Base-by-base conservation (phyloP, 2,113 vertebrate genomes). In the Nyctereutes procyonoides region DNA sequence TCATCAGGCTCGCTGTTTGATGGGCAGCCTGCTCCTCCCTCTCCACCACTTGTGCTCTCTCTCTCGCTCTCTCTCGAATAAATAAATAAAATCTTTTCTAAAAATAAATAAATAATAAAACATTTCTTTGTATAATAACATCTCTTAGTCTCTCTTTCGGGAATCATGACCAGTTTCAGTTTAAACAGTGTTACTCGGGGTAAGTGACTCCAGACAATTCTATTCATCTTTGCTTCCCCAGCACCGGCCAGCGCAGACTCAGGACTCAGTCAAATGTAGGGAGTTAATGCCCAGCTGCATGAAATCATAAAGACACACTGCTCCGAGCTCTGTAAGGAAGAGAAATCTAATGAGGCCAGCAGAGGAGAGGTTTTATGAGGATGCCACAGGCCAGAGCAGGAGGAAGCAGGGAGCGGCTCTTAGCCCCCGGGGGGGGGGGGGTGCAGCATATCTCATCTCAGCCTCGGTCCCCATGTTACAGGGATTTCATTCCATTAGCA, bases 401-500 rank as follows among this genome's bases (percentile, higher is more conserved):
- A 16, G 3, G 7, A 24, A 2, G 24, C 77, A 26, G 22, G 10
- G 32, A 48, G 26, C 4, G 0, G 8, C 1, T 13, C n/a, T 43
- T 56, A n/a, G 48, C 20, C 43, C 14, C 0, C 4, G 8, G 35
- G 86, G 56, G 5, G 5, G 3, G 1, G 0, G 3, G 5, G 43
- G 43, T 43, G 43, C 43, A 43, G 55, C 76, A 13, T 0, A 6
- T 6, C 56, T 28, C 24, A 20, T 13, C 56, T 8, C 69, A 65
- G 32, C 22, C 24, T 22, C 53, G 15, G 0, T 62, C 55, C 24
- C 28, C 28, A 35, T 19, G 67, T 69, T 35, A n/a, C 16, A n/a
- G 67, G 67, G 20, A 19, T 69, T 69, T 69, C 19, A 35, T 69
- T 69, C 67, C 8, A 0, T 10, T 17, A n/a, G 65, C 19, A 8